A percentile compares a stretch with the other conserved stretches of the same genome.
These are phyloP conservation scores for Sarcophaga variegata DNA, from an alignment of 2,888 invertebrate species.

Conservation along the genomic window DNA sequence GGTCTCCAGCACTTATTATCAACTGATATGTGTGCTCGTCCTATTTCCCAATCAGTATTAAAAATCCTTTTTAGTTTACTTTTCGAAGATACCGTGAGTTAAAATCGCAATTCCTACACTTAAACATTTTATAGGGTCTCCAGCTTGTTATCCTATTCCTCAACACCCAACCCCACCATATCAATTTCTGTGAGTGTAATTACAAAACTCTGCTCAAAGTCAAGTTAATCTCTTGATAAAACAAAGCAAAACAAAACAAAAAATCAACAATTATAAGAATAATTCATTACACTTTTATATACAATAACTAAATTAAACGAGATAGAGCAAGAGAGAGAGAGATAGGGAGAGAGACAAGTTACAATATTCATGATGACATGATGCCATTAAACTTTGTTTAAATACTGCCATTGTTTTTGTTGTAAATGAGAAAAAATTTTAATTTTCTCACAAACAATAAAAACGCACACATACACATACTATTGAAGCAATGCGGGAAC, in stretches of 20 bases:
- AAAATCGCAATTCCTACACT: too few relatives aligned
- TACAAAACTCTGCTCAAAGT: constrained; percentile 60
- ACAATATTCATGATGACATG: constrained; percentile 36
- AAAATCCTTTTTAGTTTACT: too few relatives aligned
- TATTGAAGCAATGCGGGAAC: neutral
- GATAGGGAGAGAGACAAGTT: neutral
- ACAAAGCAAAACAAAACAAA: neutral
- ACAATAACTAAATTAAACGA: constrained; percentile 11
- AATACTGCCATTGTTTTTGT: neutral
- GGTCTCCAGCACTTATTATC: too few relatives aligned
- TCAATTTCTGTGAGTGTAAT: constrained; percentile 48
- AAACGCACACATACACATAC: neutral
- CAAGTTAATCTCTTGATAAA: constrained; percentile 38
- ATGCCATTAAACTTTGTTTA: constrained; percentile 18
- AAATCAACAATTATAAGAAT: neutral
- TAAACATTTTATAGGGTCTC: too few relatives aligned
- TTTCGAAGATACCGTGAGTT: too few relatives aligned
- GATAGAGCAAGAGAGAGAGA: neutral
- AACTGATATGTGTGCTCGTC: too few relatives aligned
- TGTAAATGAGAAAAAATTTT: neutral
- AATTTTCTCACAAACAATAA: neutral
- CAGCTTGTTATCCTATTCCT: too few relatives aligned
- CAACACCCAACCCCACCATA: neutral
- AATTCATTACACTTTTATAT: neutral
- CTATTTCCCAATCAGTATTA: too few relatives aligned